Percentiles rank a stretch among this genome's conserved stretches.
Conservation (phyloP, 2,888 invertebrate genomes). For the Callosobruchus maculatus region DNA sequence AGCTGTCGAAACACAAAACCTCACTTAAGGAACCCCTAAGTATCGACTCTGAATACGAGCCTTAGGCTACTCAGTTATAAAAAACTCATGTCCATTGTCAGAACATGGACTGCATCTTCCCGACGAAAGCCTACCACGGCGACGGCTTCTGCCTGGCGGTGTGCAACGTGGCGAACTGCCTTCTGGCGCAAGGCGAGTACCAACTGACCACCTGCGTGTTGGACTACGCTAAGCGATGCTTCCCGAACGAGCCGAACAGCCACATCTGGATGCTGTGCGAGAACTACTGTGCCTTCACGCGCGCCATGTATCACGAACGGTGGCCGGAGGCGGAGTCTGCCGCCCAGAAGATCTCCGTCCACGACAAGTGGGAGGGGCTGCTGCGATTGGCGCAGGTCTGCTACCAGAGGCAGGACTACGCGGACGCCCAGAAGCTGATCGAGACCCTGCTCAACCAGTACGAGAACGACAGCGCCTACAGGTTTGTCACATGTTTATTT, state of each 20-base stretch:
- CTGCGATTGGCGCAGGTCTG: conserved; percentile 57
- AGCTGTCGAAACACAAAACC: too few relatives aligned
- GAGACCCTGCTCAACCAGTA: conserved; percentile 55
- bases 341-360: conserved; percentile 64
- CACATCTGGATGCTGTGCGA: conserved; percentile 67
- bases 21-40: too few relatives aligned
- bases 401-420: conserved; percentile 54
- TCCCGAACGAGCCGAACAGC: conserved; percentile 61
- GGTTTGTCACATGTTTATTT: conserved; percentile 41
- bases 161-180: conserved; percentile 61
- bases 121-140: conserved; percentile 52
- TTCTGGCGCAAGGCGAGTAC: conserved; percentile 56
- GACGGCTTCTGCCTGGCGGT: conserved; percentile 68
- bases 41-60: too few relatives aligned
- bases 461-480: conserved; percentile 52
- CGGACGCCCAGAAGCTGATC: conserved; percentile 45
- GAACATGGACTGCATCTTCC: conserved; percentile 60
- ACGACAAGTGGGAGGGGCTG: conserved; percentile 65
- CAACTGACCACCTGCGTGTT: conserved; percentile 56
- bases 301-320: conserved; percentile 53
- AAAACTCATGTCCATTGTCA: conserved; percentile 37
- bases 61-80: too few relatives aligned
- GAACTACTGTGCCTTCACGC: conserved; percentile 50
- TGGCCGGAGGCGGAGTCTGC: conserved; percentile 69
- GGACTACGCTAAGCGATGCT: conserved; percentile 58